A percentile compares a stretch with the other conserved stretches of the same genome.
These are phyloP conservation scores for Cephonodes hylas DNA, from an alignment of 2,888 invertebrate genomes.

Conservation along the genomic window DNA sequence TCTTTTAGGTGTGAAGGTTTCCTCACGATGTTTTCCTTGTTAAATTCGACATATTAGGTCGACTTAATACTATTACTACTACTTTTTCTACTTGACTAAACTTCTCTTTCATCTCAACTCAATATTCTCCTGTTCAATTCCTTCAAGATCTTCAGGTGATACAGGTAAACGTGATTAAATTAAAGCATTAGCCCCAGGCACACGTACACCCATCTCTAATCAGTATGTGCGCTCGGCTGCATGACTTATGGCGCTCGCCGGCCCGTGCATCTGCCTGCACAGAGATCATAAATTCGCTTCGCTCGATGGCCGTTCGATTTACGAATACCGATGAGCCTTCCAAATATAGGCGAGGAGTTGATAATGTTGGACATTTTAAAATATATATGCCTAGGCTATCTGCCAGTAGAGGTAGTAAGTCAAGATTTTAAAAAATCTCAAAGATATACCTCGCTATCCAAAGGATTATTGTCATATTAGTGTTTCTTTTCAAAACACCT, in stretches of 20 bases:
- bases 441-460: too few species aligned
- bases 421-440: too few species aligned
- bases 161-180: constrained; percentile 16
- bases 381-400: too few species aligned
- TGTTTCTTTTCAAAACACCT: too few species aligned
- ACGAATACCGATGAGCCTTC: constrained; percentile 52
- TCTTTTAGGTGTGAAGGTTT: too few species aligned
- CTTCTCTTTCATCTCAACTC: not conserved
- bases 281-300: constrained; percentile 60
- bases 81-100: too few species aligned
- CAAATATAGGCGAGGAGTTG: constrained; percentile 19
- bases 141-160: constrained; percentile 2
- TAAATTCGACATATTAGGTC: too few species aligned
- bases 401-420: too few species aligned
- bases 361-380: not conserved
- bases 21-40: too few species aligned
- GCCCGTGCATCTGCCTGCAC: constrained; percentile 52
- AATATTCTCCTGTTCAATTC: not conserved
- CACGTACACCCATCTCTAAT: constrained; percentile 29
- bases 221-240: constrained; percentile 42
- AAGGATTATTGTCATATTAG: too few species aligned
- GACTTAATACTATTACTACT: too few species aligned
- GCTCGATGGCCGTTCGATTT: constrained; percentile 54
- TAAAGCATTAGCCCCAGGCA: constrained; percentile 6
- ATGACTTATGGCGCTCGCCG: constrained; percentile 42